Conservation (phyloP, 2,888 invertebrate genomes). For the Temnothorax unifasciatus region DNA sequence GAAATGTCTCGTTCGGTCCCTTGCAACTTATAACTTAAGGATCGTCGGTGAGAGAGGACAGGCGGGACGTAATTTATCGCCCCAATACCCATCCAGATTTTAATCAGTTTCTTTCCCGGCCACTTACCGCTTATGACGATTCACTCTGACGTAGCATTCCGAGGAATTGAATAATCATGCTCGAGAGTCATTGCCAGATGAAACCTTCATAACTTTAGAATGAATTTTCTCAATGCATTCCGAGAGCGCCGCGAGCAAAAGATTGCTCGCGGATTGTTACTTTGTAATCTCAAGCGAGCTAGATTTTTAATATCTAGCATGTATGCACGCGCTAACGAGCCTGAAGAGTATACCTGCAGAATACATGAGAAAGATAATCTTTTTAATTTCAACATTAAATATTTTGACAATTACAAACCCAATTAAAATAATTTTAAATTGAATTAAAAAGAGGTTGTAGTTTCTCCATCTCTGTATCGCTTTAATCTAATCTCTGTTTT, state of each 20-base stretch:
- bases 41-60: conserved; percentile 26
- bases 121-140: conserved; percentile 28
- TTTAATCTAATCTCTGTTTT: not conserved
- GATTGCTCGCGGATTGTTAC: conserved; percentile 13
- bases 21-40: conserved; percentile 39
- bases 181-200: conserved; percentile 41
- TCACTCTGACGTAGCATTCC: conserved; percentile 43
- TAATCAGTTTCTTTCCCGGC: conserved; percentile 52
- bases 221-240: conserved; percentile 42
- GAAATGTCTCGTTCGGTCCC: not conserved
- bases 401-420: not conserved
- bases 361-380: not conserved
- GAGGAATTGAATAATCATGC: conserved; percentile 55
- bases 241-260: not conserved
- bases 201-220: conserved; percentile 38
- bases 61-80: conserved; percentile 46
- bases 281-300: not conserved
- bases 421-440: not conserved
- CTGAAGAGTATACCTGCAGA: not conserved
- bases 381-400: conserved; percentile 13
- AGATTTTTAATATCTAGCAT: conserved; percentile 59
- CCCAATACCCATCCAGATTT: conserved; percentile 48
- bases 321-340: conserved; percentile 32
- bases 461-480: not conserved
- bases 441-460: not conserved